These are phyloP conservation scores for Drosophila sordidula DNA, from an alignment of 2,888 invertebrate genomes.

Conservation along the genomic window DNA sequence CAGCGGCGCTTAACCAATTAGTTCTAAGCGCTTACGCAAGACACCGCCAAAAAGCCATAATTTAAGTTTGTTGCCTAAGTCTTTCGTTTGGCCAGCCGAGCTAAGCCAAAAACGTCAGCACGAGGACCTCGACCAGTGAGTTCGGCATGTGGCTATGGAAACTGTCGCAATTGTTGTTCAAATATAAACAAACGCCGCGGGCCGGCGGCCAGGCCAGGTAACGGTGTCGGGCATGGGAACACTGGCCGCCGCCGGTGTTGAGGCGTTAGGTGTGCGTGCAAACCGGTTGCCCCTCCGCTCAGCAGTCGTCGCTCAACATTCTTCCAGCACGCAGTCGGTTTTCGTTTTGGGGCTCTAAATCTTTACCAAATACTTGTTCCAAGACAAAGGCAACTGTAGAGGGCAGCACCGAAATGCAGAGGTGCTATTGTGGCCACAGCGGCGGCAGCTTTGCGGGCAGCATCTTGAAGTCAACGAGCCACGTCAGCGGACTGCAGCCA, in stretches of 20 bases:
- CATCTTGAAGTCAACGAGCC: slow-evolving; percentile 42
- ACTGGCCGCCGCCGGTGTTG: slow-evolving; percentile 30
- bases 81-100: slow-evolving; percentile 51
- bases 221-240: slow-evolving; percentile 58
- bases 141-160: slow-evolving; percentile 67
- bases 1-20: slow-evolving; percentile 37
- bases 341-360: slow-evolving; percentile 36
- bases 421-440: slow-evolving; percentile 59
- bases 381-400: slow-evolving; percentile 9
- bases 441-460: slow-evolving; percentile 29
- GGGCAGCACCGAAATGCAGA: slow-evolving; percentile 33
- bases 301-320: slow-evolving; percentile 57
- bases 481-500: slow-evolving; percentile 16
- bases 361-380: slow-evolving; percentile 29
- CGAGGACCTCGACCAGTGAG: slow-evolving; percentile 54
- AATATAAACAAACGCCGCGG: slow-evolving; percentile 66
- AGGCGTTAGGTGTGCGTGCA: slow-evolving; percentile 38
- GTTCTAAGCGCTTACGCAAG: slow-evolving; percentile 39
- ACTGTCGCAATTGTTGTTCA: slow-evolving; percentile 75
- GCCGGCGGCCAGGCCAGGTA: slow-evolving; percentile 44
- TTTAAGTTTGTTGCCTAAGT: slow-evolving; percentile 73
- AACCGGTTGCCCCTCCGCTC: slow-evolving; percentile 60
- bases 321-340: slow-evolving; percentile 47
- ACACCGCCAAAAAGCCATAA: slow-evolving; percentile 23
- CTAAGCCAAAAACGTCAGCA: slow-evolving; percentile 6